Evolutionary conservation across 2,888 invertebrate genomes (phyloP).

Genomic region (Aspidapion aeneum): DNA sequence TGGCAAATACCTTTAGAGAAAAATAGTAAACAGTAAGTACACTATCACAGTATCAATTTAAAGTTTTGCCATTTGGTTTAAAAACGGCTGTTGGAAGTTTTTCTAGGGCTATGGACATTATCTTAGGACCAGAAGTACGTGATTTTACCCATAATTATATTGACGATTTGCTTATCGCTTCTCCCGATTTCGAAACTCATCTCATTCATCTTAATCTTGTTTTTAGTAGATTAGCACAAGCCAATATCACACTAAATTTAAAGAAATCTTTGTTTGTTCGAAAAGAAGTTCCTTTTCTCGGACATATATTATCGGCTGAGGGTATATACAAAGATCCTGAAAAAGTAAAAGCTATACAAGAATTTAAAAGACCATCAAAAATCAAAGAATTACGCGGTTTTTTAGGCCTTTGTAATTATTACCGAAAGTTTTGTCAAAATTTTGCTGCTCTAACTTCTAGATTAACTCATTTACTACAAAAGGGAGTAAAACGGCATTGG

Average conservation of each 20-base stretch:
- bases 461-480: conserved; percentile 22
- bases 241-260: conserved; percentile 30
- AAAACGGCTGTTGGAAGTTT: conserved; percentile 30
- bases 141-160: conserved; percentile 32
- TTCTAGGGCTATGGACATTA: conserved; percentile 17
- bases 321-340: conserved; percentile 27
- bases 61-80: conserved; percentile 35
- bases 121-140: conserved; percentile 30
- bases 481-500: conserved; percentile 20
- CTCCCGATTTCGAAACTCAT: conserved; percentile 27
- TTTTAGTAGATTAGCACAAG: conserved; percentile 22
- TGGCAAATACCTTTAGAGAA: conserved; percentile 25
- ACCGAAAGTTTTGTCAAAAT: conserved; percentile 18
- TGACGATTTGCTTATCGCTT: conserved; percentile 35
- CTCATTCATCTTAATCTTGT: conserved; percentile 26
- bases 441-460: conserved; percentile 19
- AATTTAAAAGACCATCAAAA: conserved; percentile 19
- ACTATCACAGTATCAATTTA: conserved; percentile 37
- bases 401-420: conserved; percentile 24
- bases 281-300: conserved; percentile 24
- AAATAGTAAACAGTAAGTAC: too few species aligned
- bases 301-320: conserved; percentile 25
- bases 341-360: conserved; percentile 20
- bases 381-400: conserved; percentile 20
- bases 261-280: conserved; percentile 30